Conservation (phyloP, 2,888 invertebrate species). For the Dicyrtoma fusca region DNA sequence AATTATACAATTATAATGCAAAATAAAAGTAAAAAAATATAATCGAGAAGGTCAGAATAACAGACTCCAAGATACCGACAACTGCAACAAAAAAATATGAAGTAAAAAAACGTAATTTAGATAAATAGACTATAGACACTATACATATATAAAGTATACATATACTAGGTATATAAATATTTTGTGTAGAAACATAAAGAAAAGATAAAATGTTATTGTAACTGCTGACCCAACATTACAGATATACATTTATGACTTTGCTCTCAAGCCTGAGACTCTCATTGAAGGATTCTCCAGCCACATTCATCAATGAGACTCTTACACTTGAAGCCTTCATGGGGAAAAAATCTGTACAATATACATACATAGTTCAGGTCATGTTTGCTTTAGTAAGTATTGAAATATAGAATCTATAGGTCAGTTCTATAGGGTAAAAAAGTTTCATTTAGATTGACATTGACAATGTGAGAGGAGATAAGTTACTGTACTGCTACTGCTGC, state of each 20-base stretch:
- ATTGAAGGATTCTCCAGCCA: constrained; percentile 76
- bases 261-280: constrained; percentile 59
- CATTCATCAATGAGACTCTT: constrained; percentile 68
- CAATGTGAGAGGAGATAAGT: too few relatives aligned
- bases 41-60: too few relatives aligned
- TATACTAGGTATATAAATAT: neutral
- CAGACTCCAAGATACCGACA: too few relatives aligned
- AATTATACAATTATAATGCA: too few relatives aligned
- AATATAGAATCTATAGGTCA: neutral
- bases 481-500: too few relatives aligned
- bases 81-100: too few relatives aligned
- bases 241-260: neutral
- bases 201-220: neutral
- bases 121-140: too few relatives aligned
- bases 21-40: too few relatives aligned
- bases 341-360: constrained; percentile 3
- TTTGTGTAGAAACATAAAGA: neutral
- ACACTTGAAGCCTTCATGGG: constrained; percentile 10
- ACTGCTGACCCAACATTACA: neutral
- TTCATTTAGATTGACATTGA: too few relatives aligned
- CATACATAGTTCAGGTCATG: neutral
- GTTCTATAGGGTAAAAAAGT: too few relatives aligned
- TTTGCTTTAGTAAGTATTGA: neutral
- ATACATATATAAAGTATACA: too few relatives aligned
- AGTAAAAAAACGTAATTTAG: too few relatives aligned